Conservation (phyloP, 1,140 invertebrate genomes). For the Philopotamus ludificatus region DNA sequence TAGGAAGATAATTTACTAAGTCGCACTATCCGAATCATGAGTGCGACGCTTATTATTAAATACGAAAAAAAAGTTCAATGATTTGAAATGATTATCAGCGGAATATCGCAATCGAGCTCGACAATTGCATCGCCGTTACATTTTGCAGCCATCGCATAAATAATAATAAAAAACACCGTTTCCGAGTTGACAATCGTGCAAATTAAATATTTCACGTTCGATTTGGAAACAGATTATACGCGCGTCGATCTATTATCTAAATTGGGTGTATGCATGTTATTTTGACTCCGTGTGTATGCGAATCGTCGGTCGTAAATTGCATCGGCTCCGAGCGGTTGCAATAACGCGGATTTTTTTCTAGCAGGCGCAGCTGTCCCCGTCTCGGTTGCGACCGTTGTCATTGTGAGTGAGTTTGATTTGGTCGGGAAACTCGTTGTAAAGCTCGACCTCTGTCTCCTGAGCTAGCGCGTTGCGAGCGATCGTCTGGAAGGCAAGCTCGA, state of each 20-base stretch:
- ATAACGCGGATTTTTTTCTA: conserved; percentile 49
- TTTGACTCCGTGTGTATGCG: too few species aligned
- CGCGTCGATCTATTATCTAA: background rate
- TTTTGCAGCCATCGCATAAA: too few species aligned
- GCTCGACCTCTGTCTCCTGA: conserved; percentile 84
- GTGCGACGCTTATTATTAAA: too few species aligned
- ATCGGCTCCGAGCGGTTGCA: background rate
- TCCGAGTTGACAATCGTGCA: too few species aligned
- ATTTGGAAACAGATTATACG: background rate
- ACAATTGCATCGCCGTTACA: too few species aligned
- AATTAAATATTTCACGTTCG: too few species aligned
- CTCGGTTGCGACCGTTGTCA: conserved; percentile 67
- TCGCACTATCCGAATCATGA: too few species aligned
- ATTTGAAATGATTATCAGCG: too few species aligned
- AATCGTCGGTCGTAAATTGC: background rate
- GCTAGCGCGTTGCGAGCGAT: conserved; percentile 96
- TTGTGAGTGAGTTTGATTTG: conserved; percentile 84
- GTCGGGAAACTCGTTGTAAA: conserved; percentile 97
- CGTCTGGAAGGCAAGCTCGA: conserved; percentile 97
- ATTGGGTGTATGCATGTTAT: background rate
- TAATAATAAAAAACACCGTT: too few species aligned
- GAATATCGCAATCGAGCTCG: too few species aligned
- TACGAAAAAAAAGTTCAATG: too few species aligned
- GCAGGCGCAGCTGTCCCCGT: conserved; percentile 77
- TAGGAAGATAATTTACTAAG: too few species aligned